Evolutionary conservation across 2,113 vertebrate genomes (phyloP), one percentile per base, ranked within the genome.

Genomic region (Tupaia chinensis): DNA sequence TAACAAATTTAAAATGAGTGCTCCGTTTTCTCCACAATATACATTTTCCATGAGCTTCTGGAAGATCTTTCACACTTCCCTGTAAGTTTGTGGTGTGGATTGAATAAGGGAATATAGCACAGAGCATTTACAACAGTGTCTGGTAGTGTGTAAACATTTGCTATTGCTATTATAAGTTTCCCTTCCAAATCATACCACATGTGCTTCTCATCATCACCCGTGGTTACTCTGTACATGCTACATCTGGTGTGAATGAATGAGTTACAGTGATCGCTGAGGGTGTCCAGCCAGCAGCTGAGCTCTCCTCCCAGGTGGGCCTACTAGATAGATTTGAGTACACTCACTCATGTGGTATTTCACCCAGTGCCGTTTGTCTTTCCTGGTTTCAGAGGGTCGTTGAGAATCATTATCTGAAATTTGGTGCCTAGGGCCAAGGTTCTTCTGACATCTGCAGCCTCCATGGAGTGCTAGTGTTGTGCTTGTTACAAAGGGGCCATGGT

Each of bases 391-490:
- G 29, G 17, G 16, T 22, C 29, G 13, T n/a, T 58, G 81, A 94
- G 60, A 89, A 87, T 27, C 56, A 77, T 76, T 29, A 73, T 14
- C 44, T 65, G 77, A 74, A 87, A 72, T 22, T 0, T 60, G 69
- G 9, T 79, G 29, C 56, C 72, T 1, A 1, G 65, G 25, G 11
- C 29, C 15, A n/a, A 20, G 34, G 17, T 87, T 14, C 69, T 82
- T 17, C 80, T 1, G 0, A 4, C 0, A 6, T 29, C 74, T 9
- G 0, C 0, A 6, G 25, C 74, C 7, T 0, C 34, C 7, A 13
- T 0, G 9, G 5, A 27, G 4, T 32, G 32, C n/a, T 76, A 76
- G 7, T 34, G 10, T 20, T 29, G 5, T 82, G 32, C 53, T 27
- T n/a, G 20, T 23, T 69, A 58, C 65, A 25, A 17, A 20, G 44